These are phyloP conservation scores for Trichonephila clavipes DNA, from an alignment of 1,140 invertebrate species.

Conservation along the genomic window DNA sequence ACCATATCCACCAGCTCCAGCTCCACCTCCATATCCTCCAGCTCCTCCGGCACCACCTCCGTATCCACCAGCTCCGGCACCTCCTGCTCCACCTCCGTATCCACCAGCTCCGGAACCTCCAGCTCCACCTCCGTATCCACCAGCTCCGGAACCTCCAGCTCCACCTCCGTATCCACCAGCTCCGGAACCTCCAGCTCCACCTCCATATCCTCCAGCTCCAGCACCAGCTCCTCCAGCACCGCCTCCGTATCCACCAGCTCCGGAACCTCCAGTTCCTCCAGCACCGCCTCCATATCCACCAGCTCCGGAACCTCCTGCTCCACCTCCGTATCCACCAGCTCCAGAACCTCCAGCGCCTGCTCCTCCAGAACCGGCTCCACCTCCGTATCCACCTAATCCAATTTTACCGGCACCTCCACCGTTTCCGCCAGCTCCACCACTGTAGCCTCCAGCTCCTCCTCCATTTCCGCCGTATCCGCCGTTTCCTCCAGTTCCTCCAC, in stretches of 20 bases:
- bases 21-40: conserved; percentile 9
- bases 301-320: background rate
- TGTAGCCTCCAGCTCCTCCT: background rate
- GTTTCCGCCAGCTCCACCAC: conserved; percentile 30
- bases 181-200: conserved; percentile 30
- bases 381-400: conserved; percentile 1
- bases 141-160: conserved; percentile 21
- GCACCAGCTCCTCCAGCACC: background rate
- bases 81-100: background rate
- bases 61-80: background rate
- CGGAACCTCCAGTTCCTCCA: background rate
- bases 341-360: conserved; percentile 5
- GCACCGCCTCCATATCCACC: background rate
- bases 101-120: background rate
- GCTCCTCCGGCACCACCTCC: background rate
- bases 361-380: conserved; percentile 26
- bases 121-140: conserved; percentile 49
- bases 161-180: conserved; percentile 4
- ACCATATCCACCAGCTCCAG: background rate
- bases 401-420: conserved; percentile 52
- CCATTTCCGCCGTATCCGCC: conserved; percentile 56
- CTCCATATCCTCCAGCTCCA: background rate
- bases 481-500: background rate
- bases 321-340: conserved; percentile 50
- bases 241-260: background rate